phyloP scores from a whole-genome alignment of 2,113 vertebrate species.

The Neolamprologus tretocephalus region DNA sequence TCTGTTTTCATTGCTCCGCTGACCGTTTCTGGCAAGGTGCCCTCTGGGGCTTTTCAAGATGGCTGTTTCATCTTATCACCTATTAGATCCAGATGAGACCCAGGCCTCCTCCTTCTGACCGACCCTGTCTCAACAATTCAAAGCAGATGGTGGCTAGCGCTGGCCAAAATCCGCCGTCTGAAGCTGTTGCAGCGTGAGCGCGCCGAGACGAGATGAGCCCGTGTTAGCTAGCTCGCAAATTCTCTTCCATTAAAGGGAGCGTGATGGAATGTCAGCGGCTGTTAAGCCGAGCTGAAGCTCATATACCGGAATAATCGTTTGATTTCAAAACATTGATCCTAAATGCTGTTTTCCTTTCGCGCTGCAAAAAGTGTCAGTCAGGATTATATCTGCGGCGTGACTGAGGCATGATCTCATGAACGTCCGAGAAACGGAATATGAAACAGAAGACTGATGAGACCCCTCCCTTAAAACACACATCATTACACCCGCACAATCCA shows the following conservation, averaged over 20 bases:
- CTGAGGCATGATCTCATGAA: conserved; percentile 24
- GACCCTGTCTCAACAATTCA: conserved; percentile 41
- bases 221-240: conserved; percentile 2
- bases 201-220: background rate
- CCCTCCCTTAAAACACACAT: background rate
- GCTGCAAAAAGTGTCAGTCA: conserved; percentile 14
- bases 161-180: background rate
- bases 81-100: conserved; percentile 66
- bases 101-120: conserved; percentile 8
- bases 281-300: conserved; percentile 2
- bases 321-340: conserved; percentile 19
- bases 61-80: conserved; percentile 59
- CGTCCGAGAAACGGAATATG: background rate
- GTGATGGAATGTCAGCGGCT: conserved; percentile 2
- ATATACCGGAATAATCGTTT: background rate
- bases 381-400: background rate
- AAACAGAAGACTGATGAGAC: conserved; percentile 13
- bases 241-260: conserved; percentile 29
- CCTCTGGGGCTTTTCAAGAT: conserved; percentile 32
- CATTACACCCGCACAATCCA: background rate
- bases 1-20: background rate
- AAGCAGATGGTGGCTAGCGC: conserved; percentile 48
- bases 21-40: conserved; percentile 5
- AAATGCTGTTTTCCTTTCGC: conserved; percentile 8
- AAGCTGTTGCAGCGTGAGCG: background rate